Percentiles rank a stretch among this genome's conserved stretches.
phyloP scores from a whole-genome alignment of 1,140 invertebrate genomes.

The Drosophila prosaltans region DNA sequence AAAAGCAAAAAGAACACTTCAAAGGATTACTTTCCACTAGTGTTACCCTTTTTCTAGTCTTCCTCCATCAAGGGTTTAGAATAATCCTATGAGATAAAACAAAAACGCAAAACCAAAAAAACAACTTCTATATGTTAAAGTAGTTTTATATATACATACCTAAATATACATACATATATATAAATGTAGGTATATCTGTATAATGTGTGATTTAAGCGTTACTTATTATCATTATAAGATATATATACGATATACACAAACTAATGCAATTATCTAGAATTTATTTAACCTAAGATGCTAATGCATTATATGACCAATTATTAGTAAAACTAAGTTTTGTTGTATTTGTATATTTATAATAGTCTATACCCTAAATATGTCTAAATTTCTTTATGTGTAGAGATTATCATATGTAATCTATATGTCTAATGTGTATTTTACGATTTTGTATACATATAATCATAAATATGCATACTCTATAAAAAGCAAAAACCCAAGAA shows the following conservation, averaged over 20 bases:
- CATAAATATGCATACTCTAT: conserved; percentile 36
- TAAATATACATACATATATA: neutral
- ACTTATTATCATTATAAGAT: conserved; percentile 49
- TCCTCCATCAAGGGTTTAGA: conserved; percentile 61
- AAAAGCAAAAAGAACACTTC: conserved; percentile 46
- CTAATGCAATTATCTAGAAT: conserved; percentile 71
- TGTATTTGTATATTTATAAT: conserved; percentile 37
- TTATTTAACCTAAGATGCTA: conserved; percentile 38
- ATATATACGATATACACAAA: conserved; percentile 60
- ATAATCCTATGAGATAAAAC: conserved; percentile 20
- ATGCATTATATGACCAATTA: conserved; percentile 64
- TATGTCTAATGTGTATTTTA: conserved; percentile 36
- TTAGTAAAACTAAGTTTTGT: conserved; percentile 54
- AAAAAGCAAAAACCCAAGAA: neutral
- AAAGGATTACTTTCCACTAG: conserved; percentile 76
- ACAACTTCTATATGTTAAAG: conserved; percentile 32
- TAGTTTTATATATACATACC: conserved; percentile 33
- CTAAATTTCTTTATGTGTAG: conserved; percentile 21
- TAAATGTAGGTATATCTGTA: conserved; percentile 31
- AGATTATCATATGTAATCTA: conserved; percentile 8
- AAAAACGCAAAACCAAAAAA: neutral
- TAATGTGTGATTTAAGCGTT: conserved; percentile 72
- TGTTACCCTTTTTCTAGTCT: conserved; percentile 75
- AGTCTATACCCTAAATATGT: conserved; percentile 7
- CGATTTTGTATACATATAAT: conserved; percentile 55